Conservation (phyloP, 2,113 vertebrate genomes). For the Leucopternis melanops region DNA sequence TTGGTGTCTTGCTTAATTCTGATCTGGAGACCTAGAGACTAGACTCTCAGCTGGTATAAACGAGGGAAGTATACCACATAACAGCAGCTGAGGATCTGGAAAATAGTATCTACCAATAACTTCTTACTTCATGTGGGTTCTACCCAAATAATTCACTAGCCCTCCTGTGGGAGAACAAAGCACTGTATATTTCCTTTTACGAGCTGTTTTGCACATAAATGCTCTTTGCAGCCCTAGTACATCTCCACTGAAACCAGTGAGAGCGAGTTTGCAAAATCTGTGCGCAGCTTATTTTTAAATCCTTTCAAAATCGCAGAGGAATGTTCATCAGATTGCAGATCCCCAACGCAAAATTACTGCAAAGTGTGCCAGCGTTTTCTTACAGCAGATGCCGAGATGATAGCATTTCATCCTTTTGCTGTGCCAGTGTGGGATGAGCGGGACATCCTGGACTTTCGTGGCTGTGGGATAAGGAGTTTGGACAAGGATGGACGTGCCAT, state of each 20-base stretch:
- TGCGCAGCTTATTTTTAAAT: neutral
- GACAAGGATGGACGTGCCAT: neutral
- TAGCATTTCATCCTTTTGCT: neutral
- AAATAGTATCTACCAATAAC: slow-evolving; percentile 50
- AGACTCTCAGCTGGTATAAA: slow-evolving; percentile 39
- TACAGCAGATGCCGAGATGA: neutral
- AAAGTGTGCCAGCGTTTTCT: neutral
- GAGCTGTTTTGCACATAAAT: slow-evolving; percentile 56
- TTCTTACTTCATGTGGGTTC: slow-evolving; percentile 59
- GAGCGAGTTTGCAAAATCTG: neutral
- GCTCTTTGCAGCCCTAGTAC: slow-evolving; percentile 13
- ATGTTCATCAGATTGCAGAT: slow-evolving; percentile 3
- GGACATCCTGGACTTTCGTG: neutral
- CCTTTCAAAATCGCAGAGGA: neutral
- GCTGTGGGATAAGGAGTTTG: neutral
- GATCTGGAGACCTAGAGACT: slow-evolving; percentile 46
- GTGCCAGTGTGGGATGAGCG: fast-evolving
- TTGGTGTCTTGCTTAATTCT: slow-evolving; percentile 38
- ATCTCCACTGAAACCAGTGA: neutral
- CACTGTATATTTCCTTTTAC: slow-evolving; percentile 41
- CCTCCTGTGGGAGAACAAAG: slow-evolving; percentile 62
- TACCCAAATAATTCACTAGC: slow-evolving; percentile 46
- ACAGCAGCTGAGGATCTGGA: slow-evolving; percentile 39
- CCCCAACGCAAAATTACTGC: neutral
- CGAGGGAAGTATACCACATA: neutral